Evolutionary conservation across 2,113 vertebrate species (phyloP).

Genomic region (Haliaeetus leucogaster): DNA sequence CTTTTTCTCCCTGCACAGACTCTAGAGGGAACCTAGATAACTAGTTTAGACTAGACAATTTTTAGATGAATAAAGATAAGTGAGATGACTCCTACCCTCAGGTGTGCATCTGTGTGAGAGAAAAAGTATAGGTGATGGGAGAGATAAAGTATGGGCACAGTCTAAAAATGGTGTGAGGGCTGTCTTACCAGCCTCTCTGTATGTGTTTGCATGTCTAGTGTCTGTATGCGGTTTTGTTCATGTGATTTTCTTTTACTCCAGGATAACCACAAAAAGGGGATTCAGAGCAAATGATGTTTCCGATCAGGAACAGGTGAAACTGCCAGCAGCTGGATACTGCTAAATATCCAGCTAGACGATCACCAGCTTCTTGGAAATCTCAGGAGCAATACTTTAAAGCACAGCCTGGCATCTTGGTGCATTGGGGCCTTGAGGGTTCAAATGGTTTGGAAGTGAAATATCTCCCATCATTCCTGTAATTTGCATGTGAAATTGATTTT

Average conservation of each 20-base stretch:
- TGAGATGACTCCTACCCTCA: not conserved
- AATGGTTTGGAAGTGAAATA: not conserved
- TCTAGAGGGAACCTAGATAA: not conserved
- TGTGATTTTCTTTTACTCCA: not conserved
- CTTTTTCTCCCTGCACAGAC: not conserved
- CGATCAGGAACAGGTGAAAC: not conserved
- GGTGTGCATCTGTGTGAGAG: not conserved
- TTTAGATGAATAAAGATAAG: not conserved
- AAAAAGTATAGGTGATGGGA: not conserved
- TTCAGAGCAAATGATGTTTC: not conserved
- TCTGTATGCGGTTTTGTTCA: not conserved
- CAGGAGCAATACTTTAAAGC: not conserved
- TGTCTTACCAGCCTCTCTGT: not conserved
- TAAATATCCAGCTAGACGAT: not conserved
- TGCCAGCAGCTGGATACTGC: not conserved
- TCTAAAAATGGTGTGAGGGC: not conserved
- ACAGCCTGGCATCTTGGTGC: not conserved
- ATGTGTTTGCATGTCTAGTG: not conserved
- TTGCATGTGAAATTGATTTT: not conserved
- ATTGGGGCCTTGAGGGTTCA: not conserved
- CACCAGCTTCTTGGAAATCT: not conserved
- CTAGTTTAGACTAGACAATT: not conserved
- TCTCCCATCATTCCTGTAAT: not conserved
- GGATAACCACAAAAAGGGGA: not conserved
- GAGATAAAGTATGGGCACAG: not conserved